Conservation (phyloP, 2,888 invertebrate genomes). For the Apocheima hispidaria region DNA sequence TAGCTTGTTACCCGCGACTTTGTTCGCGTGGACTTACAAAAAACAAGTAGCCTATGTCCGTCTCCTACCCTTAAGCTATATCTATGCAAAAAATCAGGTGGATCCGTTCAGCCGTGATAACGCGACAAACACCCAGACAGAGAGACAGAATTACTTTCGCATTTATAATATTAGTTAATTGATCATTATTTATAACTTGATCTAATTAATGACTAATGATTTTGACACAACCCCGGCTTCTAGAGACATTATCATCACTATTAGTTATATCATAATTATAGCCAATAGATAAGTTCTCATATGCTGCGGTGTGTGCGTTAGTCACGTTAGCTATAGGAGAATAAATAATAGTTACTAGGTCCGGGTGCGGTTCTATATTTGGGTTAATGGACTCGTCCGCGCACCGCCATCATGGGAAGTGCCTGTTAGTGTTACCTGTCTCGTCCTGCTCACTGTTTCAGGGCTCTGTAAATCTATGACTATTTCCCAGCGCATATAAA, state of each 20-base stretch:
- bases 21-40: too few relatives aligned
- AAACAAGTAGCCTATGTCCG: too few relatives aligned
- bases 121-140: too few relatives aligned
- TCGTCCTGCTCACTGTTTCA: constrained; percentile 65
- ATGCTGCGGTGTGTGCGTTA: constrained; percentile 49
- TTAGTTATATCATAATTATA: constrained; percentile 17
- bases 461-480: constrained; percentile 37
- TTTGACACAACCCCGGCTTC: neutral
- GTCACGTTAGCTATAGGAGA: constrained; percentile 58
- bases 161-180: too few relatives aligned
- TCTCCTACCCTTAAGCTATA: too few relatives aligned
- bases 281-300: constrained; percentile 35
- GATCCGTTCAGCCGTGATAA: too few relatives aligned
- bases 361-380: constrained; percentile 84
- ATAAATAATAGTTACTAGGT: constrained; percentile 24
- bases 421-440: constrained; percentile 70
- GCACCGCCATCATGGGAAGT: constrained; percentile 78
- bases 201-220: constrained; percentile 20
- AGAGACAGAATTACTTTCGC: too few relatives aligned
- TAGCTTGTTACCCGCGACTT: too few relatives aligned
- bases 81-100: too few relatives aligned
- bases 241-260: constrained; percentile 10
- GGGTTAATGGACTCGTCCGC: constrained; percentile 86
- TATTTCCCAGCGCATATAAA: constrained; percentile 11
- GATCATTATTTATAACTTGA: constrained; percentile 14